Conservation (phyloP, 1,140 invertebrate genomes). For the Euwallacea similis region DNA sequence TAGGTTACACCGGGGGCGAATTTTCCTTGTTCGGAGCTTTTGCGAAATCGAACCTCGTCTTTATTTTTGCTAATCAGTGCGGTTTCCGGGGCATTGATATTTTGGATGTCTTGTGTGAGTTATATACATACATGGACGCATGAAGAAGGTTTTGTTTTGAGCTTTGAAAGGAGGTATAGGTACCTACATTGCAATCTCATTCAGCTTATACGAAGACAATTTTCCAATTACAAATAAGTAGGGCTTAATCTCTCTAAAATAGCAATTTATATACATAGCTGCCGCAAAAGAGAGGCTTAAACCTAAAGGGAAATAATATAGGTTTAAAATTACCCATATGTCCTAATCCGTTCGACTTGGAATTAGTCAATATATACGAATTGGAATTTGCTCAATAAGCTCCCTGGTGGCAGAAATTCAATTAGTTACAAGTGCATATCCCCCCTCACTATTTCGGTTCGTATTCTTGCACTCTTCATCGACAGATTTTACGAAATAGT, state of each 20-base stretch:
- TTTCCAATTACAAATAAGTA: constrained; percentile 18
- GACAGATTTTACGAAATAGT: neutral
- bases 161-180: too few species aligned
- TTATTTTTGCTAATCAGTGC: constrained; percentile 26
- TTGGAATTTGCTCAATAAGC: constrained; percentile 51
- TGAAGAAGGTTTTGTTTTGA: too few species aligned
- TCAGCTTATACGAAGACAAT: constrained; percentile 10
- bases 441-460: neutral
- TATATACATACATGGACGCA: neutral
- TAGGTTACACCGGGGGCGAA: constrained; percentile 9
- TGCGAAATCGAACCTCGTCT: constrained; percentile 24
- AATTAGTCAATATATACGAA: constrained; percentile 45
- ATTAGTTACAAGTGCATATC: constrained; percentile 48
- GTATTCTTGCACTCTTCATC: neutral
- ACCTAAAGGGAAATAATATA: constrained; percentile 38
- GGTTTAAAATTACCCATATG: constrained; percentile 53
- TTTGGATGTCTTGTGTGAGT: neutral
- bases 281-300: constrained; percentile 24
- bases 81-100: constrained; percentile 5
- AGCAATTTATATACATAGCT: constrained; percentile 33
- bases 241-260: constrained; percentile 23
- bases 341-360: constrained; percentile 48
- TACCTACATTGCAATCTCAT: neutral
- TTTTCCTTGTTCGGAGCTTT: constrained; percentile 17
- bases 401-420: constrained; percentile 47